Conservation (phyloP, 64 coral and sea anemone species). For the Cladopsammia gracilis region DNA sequence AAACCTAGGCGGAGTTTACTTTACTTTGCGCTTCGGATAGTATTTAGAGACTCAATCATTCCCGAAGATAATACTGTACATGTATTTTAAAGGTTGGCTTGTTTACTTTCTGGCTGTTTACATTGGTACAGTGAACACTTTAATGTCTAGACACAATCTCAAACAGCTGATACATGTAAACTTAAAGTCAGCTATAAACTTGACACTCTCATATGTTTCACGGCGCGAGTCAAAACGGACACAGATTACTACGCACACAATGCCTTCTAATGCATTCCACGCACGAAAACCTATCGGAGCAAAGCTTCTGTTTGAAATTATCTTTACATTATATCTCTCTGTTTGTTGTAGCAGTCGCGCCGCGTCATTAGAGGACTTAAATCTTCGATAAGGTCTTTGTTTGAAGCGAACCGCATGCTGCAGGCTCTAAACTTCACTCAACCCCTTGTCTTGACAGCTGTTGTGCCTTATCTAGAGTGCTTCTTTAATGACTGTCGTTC, state of each 20-base stretch:
- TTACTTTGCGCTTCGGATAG: too few species aligned
- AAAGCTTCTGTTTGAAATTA: neutral
- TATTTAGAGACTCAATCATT: too few species aligned
- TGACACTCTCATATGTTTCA: neutral
- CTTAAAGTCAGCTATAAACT: neutral
- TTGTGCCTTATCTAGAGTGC: neutral
- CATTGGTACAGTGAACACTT: neutral
- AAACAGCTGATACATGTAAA: neutral
- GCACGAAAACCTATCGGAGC: too few species aligned
- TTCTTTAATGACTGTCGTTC: neutral
- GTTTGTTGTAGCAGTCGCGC: neutral
- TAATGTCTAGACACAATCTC: neutral
- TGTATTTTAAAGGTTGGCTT: neutral
- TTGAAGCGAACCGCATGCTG: neutral
- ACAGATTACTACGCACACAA: too few species aligned
- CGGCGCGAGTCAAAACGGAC: neutral
- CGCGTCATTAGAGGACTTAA: neutral
- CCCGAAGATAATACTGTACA: too few species aligned
- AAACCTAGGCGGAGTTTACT: too few species aligned
- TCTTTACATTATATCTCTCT: neutral
- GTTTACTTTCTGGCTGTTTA: neutral
- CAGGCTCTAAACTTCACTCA: neutral
- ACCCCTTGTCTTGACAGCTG: neutral
- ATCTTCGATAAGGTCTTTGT: neutral
- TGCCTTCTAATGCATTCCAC: too few species aligned